Conservation (phyloP, 64 coral and sea anemone species). For the Stichodactyla helianthus region DNA sequence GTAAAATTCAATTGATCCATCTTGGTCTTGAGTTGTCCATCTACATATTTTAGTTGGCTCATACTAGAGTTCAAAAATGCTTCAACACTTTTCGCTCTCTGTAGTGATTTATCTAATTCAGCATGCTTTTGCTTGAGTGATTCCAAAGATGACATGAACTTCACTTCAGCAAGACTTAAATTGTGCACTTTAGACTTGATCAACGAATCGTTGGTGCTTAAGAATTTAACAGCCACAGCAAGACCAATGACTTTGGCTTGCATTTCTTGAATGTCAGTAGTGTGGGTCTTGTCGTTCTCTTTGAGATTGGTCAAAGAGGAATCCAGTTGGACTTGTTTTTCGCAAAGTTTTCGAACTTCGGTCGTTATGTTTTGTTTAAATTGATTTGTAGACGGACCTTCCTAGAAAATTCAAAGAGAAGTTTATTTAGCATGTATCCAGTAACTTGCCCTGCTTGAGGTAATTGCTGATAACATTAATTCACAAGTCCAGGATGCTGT, state of each 20-base stretch:
- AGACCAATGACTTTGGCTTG: background rate
- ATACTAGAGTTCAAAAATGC: background rate
- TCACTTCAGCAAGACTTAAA: background rate
- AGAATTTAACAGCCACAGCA: background rate
- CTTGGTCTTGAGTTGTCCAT: background rate
- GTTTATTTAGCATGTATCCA: too few relatives aligned
- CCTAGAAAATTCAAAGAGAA: background rate
- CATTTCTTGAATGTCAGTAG: background rate
- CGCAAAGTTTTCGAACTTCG: background rate
- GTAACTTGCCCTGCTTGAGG: too few relatives aligned
- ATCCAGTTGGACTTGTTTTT: background rate
- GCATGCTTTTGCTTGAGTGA: slow-evolving; percentile 3
- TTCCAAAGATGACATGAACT: background rate
- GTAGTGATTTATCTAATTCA: background rate
- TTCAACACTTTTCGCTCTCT: background rate
- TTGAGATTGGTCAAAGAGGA: background rate
- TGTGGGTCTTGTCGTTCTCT: background rate
- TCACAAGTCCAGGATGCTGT: too few relatives aligned
- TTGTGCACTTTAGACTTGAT: slow-evolving; percentile 1
- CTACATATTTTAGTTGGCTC: background rate
- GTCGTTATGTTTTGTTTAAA: background rate
- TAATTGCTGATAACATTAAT: too few relatives aligned
- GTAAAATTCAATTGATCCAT: background rate
- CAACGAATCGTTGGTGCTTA: background rate
- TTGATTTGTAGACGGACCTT: background rate